Evolutionary conservation across 1,140 invertebrate genomes (phyloP), one percentile per base, ranked within the genome.

Genomic region (Hormaphis cornu): DNA sequence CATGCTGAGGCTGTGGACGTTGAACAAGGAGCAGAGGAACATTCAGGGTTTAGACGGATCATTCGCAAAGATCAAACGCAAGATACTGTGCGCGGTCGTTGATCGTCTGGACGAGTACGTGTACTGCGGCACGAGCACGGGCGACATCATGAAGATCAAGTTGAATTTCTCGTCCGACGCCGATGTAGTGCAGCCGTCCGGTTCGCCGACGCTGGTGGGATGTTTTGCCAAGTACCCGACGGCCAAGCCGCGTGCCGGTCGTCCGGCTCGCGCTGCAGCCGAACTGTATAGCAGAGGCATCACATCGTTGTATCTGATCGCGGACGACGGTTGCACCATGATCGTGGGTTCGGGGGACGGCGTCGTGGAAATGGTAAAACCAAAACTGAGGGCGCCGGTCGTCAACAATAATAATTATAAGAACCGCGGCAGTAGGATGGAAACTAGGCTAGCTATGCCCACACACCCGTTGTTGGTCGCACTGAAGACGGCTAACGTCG

Each of bases 331-430:
- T n/a, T n/a, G 54, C 16, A 50, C 18, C 9, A 81, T 82, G 70
- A 72, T 95, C 12, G 78, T 95, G 1, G 93, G 92, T 1, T 84
- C 87, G 26, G 93, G 93, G 0, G 86, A 92, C 78, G 92, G 93
- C 7, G 86, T 84, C 0, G 76, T 95, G 0, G 87, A 91, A 70
- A 73, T 89, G 24, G 81, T 89, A 1, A 82, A 85, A 71, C 83
- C 87, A 74, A 74, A 69, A 37, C 9, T 58, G n/a, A n/a, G n/a
- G n/a, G n/a, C n/a, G n/a, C 8, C 72, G 72, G 33, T 35, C 71
- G 72, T 73, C 8, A 58, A 9, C 18, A 52, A 7, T 14, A 46
- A 69, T 3, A 70, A 73, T 10, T 48, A 58, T 6, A 46, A 20
- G 20, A 46, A 63, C 2, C 30, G 54, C 22, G 9, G 20, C 3